These are phyloP conservation scores for Entosphenus tridentatus DNA, from an alignment of 2,113 vertebrate species.

Conservation along the genomic window DNA sequence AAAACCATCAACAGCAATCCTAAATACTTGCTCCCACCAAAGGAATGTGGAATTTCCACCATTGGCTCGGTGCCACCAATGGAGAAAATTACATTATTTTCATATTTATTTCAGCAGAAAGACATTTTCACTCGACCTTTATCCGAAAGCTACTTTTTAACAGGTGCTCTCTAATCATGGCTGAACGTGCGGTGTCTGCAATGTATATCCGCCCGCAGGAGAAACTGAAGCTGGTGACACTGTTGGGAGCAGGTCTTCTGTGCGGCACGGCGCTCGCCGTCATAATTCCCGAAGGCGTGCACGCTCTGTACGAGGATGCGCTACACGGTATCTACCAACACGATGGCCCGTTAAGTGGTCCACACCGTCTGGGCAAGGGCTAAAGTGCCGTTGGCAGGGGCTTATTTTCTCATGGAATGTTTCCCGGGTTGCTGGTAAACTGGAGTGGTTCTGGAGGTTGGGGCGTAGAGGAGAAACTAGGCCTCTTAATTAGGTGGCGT, in stretches of 20 bases:
- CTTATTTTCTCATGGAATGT: too few relatives aligned
- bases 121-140: background rate
- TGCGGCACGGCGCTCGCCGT: constrained; percentile 90
- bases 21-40: too few relatives aligned
- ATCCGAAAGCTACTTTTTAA: background rate
- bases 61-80: too few relatives aligned
- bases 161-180: background rate
- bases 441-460: too few relatives aligned
- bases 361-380: too few relatives aligned
- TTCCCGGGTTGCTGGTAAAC: too few relatives aligned
- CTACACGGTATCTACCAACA: constrained; percentile 33
- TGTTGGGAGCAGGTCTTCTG: constrained; percentile 76
- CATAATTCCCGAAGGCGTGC: constrained; percentile 90
- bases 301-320: constrained; percentile 85
- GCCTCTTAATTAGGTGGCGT: too few relatives aligned
- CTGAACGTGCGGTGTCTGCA: background rate
- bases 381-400: too few relatives aligned
- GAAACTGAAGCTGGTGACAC: constrained; percentile 70
- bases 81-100: background rate
- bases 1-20: too few relatives aligned
- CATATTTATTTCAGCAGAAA: background rate
- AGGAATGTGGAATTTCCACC: too few relatives aligned
- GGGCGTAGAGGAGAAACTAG: too few relatives aligned
- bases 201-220: constrained; percentile 32
- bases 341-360: too few relatives aligned